A percentile compares a stretch with the other conserved stretches of the same genome.
These are phyloP conservation scores for Saturnia pavonia DNA, from an alignment of 2,888 invertebrate genomes.

Conservation along the genomic window DNA sequence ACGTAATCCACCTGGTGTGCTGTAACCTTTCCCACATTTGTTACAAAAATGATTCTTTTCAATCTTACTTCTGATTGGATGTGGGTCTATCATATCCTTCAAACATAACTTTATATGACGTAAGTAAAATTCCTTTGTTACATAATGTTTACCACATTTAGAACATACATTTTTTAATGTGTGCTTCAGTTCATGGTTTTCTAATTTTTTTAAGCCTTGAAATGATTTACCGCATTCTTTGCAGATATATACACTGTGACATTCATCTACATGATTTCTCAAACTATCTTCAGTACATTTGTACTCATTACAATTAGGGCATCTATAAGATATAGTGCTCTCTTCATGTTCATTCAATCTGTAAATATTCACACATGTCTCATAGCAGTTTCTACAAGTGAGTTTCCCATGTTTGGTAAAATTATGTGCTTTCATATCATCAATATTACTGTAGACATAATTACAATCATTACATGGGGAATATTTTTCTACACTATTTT, in stretches of 20 bases:
- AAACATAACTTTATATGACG: slow-evolving; percentile 67
- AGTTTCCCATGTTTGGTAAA: slow-evolving; percentile 42
- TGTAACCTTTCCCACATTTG: slow-evolving; percentile 66
- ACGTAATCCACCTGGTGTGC: slow-evolving; percentile 64
- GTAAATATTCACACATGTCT: slow-evolving; percentile 39
- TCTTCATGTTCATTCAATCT: slow-evolving; percentile 45
- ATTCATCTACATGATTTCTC: slow-evolving; percentile 47
- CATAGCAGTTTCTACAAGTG: slow-evolving; percentile 56
- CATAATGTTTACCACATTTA: slow-evolving; percentile 67
- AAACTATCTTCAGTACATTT: slow-evolving; percentile 52
- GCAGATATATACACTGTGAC: slow-evolving; percentile 54
- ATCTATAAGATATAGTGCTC: slow-evolving; percentile 45
- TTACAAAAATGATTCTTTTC: slow-evolving; percentile 55
- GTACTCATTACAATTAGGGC: slow-evolving; percentile 49
- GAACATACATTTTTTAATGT: slow-evolving; percentile 58
- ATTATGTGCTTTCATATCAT: slow-evolving; percentile 53
- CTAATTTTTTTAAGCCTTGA: slow-evolving; percentile 53
- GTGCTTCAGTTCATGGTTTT: slow-evolving; percentile 64
- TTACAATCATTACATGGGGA: slow-evolving; percentile 50
- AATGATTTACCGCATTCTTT: slow-evolving; percentile 66
- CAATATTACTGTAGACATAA: slow-evolving; percentile 38
- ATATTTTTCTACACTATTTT: slow-evolving; percentile 26
- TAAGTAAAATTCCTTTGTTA: slow-evolving; percentile 60
- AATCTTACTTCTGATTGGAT: slow-evolving; percentile 60
- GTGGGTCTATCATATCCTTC: slow-evolving; percentile 58